Evolutionary conservation across 35 echinoderm and acorn worm genomes (phyloP), one percentile per base, ranked within the genome.

Genomic region (Apostichopus parvimensis): DNA sequence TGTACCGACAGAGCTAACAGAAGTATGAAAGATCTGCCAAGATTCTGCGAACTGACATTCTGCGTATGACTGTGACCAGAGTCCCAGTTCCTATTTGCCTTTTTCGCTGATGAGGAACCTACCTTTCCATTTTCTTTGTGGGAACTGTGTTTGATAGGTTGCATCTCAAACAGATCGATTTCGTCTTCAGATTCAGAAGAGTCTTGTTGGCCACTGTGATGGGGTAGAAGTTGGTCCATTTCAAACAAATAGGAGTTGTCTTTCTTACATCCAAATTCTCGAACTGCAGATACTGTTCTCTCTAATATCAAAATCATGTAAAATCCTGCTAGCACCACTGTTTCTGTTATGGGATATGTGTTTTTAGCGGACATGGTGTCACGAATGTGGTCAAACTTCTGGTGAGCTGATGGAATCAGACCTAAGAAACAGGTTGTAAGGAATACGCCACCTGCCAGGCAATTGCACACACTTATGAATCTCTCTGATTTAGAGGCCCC

Each of bases 371-470:
- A 24, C 20, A 83, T 45, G 54, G 66, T 94, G 58, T 87, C 82
- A 57, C 83, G 54, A 10, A 99, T 91, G 60, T 94, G 21, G 56
- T 93, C 91, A 82, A 99, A 94, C 92, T 96, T 94, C 54, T 92
- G 92, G 79, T 90, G 79, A 15, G 97, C 97, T 8, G 97, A 89
- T 26, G 97, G 97, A 20, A 99, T 87, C 55, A 99, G 75, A 7
- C 95, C 95, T 22, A 99, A 91, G 78, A 99, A 99, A 79, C 97
- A 99, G 13, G 97, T 99, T 11, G 93, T 93, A 5, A 99, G 87
- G 90, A 99, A 99, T 28, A 99, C 93, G 54, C 97, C 97, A 3
- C 97, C 97, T 28, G 97, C 95, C 10, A 99, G 75, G 79, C 97
- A 99, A 80, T 99, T 99, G 54, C 97, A 94, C 54, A 94, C 79